Base-by-base conservation (phyloP, 92 coral and sea anemone genomes). In the Scolanthus callimorphus region DNA sequence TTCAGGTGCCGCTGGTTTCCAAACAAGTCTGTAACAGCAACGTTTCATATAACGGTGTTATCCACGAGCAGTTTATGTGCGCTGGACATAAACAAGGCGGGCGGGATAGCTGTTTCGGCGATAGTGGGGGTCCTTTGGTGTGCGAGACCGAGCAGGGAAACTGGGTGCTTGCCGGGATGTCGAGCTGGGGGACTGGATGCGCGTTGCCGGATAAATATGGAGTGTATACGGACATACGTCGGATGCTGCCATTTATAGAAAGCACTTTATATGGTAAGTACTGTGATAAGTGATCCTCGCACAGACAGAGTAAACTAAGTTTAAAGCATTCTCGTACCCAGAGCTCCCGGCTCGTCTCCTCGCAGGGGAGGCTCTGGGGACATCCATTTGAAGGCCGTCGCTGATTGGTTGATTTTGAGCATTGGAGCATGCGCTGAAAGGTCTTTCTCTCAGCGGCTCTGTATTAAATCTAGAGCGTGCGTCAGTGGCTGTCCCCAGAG, bases 61-160 rank as follows among this genome's bases (percentile, higher is more conserved):
- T 94, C 29, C 64, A 72, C 3, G 87, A 80, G 23, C 90, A 62
- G 10, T 86, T 67, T 68, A 56, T 94, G 69, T 94, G 99, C 68
- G 99, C 96, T n/a, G 96, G 94, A 21, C 72, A 80, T 50, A 67
- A 78, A 3, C 74, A 56, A 37, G 96, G 99, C n/a, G 96, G 83
- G 39, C 67, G 54, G 30, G 99, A 94, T 49, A 62, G 86, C 38
- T 94, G 99, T 67, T 81, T 54, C 27, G 99, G 99, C 25, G 99
- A 94, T 39, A 89, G 96, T 29, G 99, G 99, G 13, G 99, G 99
- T 21, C 99, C 99, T 51, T 67, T 94, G 37, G 94, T 78, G 50
- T 94, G 96, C 54, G 80, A 78, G 79, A 79, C 80, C 70, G 74
- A 59, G 61, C 77, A 69, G 20, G 96, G 89, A 59, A 67, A 65